These are phyloP conservation scores for Onychomys torridus DNA, from an alignment of 2,797 vertebrate species.

Conservation along the genomic window DNA sequence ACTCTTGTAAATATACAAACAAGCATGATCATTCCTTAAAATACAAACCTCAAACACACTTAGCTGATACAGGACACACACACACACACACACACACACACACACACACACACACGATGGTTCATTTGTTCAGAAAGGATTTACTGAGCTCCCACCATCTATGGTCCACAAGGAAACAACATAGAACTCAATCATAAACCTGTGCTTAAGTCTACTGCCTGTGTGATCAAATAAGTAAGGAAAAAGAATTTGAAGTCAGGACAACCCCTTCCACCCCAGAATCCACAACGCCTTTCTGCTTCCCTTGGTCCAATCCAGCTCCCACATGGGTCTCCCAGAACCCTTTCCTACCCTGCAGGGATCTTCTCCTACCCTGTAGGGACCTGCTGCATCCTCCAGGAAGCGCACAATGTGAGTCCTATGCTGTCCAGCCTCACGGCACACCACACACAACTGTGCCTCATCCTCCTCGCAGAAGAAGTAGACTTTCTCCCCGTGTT, in stretches of 20 bases:
- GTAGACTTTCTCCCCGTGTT: slow-evolving; percentile 84
- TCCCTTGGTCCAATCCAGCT: neutral
- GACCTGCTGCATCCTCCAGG: slow-evolving; percentile 82
- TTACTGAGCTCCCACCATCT: neutral
- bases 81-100: neutral
- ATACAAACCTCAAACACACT: neutral
- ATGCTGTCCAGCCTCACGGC: slow-evolving; percentile 83
- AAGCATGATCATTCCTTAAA: neutral
- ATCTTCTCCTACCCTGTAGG: slow-evolving; percentile 82
- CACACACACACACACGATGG: neutral
- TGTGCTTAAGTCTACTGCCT: neutral
- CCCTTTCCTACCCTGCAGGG: neutral
- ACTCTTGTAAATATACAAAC: neutral
- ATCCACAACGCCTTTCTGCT: neutral
- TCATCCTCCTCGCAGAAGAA: slow-evolving; percentile 86
- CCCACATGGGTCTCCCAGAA: neutral
- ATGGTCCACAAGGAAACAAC: neutral
- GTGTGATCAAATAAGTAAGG: neutral
- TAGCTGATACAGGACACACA: neutral
- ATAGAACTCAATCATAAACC: neutral
- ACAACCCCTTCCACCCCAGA: neutral
- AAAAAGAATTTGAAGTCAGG: neutral
- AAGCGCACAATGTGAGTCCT: slow-evolving; percentile 81
- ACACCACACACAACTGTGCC: slow-evolving; percentile 83
- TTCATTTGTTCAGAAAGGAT: neutral